Percentiles rank a stretch among this genome's conserved stretches.
Evolutionary conservation across 2,888 invertebrate genomes (phyloP).

Genomic region (Agrochola circellaris): DNA sequence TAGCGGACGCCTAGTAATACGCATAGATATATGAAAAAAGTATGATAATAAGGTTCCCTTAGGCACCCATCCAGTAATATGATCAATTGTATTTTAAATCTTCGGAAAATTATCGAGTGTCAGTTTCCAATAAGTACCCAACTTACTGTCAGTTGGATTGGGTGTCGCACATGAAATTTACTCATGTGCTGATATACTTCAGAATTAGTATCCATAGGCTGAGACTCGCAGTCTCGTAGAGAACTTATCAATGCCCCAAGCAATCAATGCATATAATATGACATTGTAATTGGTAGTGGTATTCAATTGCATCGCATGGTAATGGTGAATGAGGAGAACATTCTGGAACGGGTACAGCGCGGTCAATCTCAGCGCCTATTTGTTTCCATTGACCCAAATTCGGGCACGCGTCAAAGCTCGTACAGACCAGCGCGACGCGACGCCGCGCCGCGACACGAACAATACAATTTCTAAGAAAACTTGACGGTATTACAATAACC

Average conservation of each 20-base stretch:
- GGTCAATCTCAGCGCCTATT: constrained; percentile 67
- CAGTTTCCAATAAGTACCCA: neutral
- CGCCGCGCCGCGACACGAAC: too few species aligned
- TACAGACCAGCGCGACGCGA: too few species aligned
- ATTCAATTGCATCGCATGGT: constrained; percentile 12
- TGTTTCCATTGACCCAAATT: constrained; percentile 73
- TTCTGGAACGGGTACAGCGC: constrained; percentile 62
- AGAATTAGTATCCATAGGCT: neutral
- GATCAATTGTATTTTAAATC: neutral
- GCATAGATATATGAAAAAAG: too few species aligned
- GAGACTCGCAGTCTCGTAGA: neutral
- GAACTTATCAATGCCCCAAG: neutral
- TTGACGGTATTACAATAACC: too few species aligned
- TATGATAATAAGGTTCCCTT: too few species aligned
- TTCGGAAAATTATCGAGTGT: neutral
- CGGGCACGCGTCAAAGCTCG: constrained; percentile 31
- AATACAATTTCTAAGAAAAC: too few species aligned
- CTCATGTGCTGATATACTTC: too few species aligned
- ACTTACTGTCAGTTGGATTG: neutral
- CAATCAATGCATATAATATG: constrained; percentile 18
- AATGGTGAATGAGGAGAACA: constrained; percentile 40
- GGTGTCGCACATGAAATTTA: too few species aligned
- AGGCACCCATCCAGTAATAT: neutral
- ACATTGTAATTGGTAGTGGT: constrained; percentile 9
- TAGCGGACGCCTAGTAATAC: too few species aligned